Evolutionary conservation across 30 jellyfish, hydroid and myxozoan genomes (phyloP), one percentile per base, ranked within the genome.

Genomic region (Turritopsis dohrnii): DNA sequence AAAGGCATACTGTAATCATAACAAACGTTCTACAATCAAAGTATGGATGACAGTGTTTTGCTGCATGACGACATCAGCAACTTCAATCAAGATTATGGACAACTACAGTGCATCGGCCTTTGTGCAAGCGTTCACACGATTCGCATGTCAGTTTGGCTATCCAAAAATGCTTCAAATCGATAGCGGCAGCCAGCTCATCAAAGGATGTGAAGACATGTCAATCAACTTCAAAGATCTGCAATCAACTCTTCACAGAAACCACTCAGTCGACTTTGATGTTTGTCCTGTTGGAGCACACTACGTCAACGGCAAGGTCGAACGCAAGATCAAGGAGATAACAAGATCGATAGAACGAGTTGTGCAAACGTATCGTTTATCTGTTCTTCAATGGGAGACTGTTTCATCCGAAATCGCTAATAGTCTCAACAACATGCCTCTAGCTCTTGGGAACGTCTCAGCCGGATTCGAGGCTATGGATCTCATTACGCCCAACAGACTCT

Each of bases 111-210:
- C 87, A 5, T 16, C 22, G 1, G 52, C 87, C 18, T 81, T 66
- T 54, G 26, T 81, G 5, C 84, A 41, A 28, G 60, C 87, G n/a
- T 81, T 81, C 60, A 65, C 66, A 1, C 83, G 83, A 4, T 74
- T 74, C 24, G 52, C 83, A 1, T 66, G 76, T 26, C 29, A 66
- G 76, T 9, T 3, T 66, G 76, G 76, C 76, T 66, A 66, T 17
- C 76, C 76, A 26, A 17, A 66, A 66, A 66, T 3, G 76, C 27
- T 66, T 7, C 76, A 21, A 26, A 21, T 21, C 29, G 76, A 66
- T 17, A 26, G 29, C 8, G 76, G 76, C 7, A 66, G 76, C 29
- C 76, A 66, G 17, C 27, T 66, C 29, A 26, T 66, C 76, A 66
- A 66, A 17, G 76, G 76, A 21, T 66, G 27, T 66, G 29, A 66